Conservation (phyloP, 1,140 invertebrate genomes). For the Pogonus chalceus region DNA sequence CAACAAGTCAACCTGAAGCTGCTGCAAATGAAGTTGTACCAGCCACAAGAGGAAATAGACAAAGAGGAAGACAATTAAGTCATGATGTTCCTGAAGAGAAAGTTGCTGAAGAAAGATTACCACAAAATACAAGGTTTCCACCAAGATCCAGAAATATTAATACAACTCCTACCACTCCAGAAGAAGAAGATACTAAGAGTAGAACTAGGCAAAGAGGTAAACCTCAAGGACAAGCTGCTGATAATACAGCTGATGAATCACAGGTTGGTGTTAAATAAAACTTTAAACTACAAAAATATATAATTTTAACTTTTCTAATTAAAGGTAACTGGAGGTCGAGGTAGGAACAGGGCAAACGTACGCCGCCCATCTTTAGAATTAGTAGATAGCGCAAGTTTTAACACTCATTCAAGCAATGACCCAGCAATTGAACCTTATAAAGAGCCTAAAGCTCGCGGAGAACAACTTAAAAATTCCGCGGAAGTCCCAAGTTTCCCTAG, state of each 20-base stretch:
- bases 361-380: conserved; percentile 61
- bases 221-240: conserved; percentile 37
- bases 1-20: conserved; percentile 37
- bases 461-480: conserved; percentile 7
- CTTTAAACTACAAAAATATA: too few species aligned
- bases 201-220: conserved; percentile 27
- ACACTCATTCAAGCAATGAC: conserved; percentile 46
- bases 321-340: conserved; percentile 14
- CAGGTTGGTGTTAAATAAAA: conserved; percentile 27
- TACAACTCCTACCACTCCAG: conserved; percentile 29
- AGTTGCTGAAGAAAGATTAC: conserved; percentile 54
- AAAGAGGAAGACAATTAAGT: conserved; percentile 46
- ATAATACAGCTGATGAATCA: conserved; percentile 28
- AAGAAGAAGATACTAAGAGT: conserved; percentile 31
- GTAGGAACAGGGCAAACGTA: conserved; percentile 35
- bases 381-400: conserved; percentile 68
- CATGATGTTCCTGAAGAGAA: conserved; percentile 37
- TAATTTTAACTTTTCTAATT: not conserved
- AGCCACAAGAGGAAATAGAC: conserved; percentile 37
- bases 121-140: conserved; percentile 67
- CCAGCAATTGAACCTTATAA: conserved; percentile 3
- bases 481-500: conserved; percentile 39
- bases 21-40: conserved; percentile 57
- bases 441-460: not conserved
- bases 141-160: conserved; percentile 54